Evolutionary conservation across 1,140 invertebrate genomes (phyloP).

Genomic region (roundworm (Caenorhabditis elegans)): WBcel235 BX284606.5:8416501-8417000

Average conservation of each 20-base stretch:
- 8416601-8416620: slow-evolving; percentile 23
- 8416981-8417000: neutral
- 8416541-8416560: slow-evolving; percentile 23
- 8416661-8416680: slow-evolving; percentile 2
- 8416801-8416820: neutral
- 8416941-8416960: neutral
- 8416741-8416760: neutral
- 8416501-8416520: no score
- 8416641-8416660: slow-evolving; percentile 19
- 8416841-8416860: no score
- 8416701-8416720: neutral
- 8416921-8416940: neutral
- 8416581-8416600: slow-evolving; percentile 29
- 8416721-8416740: neutral
- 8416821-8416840: neutral
- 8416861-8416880: neutral
- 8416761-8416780: neutral
- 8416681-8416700: neutral
- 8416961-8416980: neutral
- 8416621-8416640: slow-evolving; percentile 32
- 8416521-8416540: neutral
- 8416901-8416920: neutral
- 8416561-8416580: slow-evolving; percentile 22
- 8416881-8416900: neutral
- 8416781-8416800: neutral